phyloP scores from a whole-genome alignment of 92 coral and sea anemone genomes.

The Pocillopora grandis region DNA sequence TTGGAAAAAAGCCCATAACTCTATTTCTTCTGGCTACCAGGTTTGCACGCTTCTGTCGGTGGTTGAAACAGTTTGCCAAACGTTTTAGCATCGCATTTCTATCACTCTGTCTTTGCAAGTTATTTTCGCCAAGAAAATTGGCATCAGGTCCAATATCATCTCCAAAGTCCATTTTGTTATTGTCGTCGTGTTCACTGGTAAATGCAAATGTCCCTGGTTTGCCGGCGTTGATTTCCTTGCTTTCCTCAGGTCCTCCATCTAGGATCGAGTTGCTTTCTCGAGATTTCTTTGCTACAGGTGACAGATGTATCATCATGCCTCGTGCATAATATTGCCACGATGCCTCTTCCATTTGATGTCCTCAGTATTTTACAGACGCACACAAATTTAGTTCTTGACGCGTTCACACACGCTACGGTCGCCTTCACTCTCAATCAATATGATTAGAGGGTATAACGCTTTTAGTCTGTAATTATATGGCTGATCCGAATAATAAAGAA shows the following conservation, averaged over 20 bases:
- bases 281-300: slow-evolving; percentile 21
- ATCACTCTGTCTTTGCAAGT: neutral
- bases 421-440: neutral
- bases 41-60: neutral
- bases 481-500: neutral
- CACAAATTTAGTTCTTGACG: neutral
- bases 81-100: slow-evolving; percentile 22
- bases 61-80: slow-evolving; percentile 25
- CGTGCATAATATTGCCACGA: slow-evolving; percentile 26
- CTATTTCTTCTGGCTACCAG: neutral
- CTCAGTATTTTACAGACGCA: neutral
- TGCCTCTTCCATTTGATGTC: slow-evolving; percentile 2
- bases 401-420: neutral
- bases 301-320: slow-evolving; percentile 8
- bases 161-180: neutral
- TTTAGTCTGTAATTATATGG: neutral
- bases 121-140: neutral
- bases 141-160: neutral
- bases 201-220: neutral
- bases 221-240: neutral
- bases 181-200: neutral
- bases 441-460: neutral
- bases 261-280: neutral
- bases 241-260: neutral
- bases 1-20: slow-evolving; percentile 27